phyloP scores from a whole-genome alignment of 2,888 invertebrate genomes.

The Amblyjoppa fuscipennis region DNA sequence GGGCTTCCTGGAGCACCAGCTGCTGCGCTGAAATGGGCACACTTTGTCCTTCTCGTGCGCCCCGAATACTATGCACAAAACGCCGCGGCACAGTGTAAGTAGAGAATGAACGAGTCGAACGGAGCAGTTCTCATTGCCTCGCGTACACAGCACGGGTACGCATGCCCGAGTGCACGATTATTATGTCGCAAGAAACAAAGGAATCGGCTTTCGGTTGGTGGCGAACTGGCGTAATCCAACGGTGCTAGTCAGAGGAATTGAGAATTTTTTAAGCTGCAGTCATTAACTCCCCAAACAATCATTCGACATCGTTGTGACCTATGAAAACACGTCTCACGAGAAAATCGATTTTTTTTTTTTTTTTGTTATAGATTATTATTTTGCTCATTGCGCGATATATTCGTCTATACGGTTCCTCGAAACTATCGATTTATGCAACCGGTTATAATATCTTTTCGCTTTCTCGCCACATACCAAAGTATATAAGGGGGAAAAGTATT shows the following conservation, averaged over 20 bases:
- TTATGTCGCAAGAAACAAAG: constrained; percentile 38
- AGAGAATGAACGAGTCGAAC: background rate
- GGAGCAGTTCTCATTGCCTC: constrained; percentile 20
- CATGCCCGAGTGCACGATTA: constrained; percentile 42
- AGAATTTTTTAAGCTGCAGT: background rate
- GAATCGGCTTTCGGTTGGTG: constrained; percentile 20
- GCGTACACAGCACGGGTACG: constrained; percentile 11
- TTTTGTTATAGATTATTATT: too few species aligned
- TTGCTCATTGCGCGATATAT: too few species aligned
- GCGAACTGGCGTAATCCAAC: constrained; percentile 28
- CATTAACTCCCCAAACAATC: background rate
- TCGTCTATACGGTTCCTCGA: too few species aligned
- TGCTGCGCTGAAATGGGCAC: constrained; percentile 11
- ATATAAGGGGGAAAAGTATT: too few species aligned
- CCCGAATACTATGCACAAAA: background rate
- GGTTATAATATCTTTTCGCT: too few species aligned
- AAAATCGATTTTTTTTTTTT: too few species aligned
- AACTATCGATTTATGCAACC: too few species aligned
- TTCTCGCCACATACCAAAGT: too few species aligned
- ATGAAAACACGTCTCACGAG: too few species aligned
- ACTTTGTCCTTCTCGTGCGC: constrained; percentile 10
- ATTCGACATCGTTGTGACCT: background rate
- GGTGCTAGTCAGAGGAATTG: background rate
- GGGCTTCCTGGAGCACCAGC: constrained; percentile 9
- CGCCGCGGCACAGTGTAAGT: background rate